A percentile compares a stretch with the other conserved stretches of the same genome.
phyloP scores from a whole-genome alignment of 1,140 invertebrate genomes.

The Lepidurus apus region DNA sequence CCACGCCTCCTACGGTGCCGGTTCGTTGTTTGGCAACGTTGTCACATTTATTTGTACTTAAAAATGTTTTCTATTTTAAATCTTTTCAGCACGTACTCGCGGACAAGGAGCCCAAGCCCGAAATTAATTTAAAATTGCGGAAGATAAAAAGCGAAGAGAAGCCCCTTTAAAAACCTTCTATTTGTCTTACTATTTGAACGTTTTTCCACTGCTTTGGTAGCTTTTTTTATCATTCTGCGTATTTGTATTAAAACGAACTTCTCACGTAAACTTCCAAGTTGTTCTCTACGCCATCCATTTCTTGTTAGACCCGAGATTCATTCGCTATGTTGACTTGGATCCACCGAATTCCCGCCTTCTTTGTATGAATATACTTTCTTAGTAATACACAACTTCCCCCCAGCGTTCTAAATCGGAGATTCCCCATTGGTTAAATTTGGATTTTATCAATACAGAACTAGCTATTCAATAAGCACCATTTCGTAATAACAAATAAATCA shows the following conservation, averaged over 20 bases:
- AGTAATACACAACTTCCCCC: neutral
- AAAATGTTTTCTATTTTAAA: neutral
- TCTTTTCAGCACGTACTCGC: neutral
- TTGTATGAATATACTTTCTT: constrained; percentile 19
- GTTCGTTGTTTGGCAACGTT: neutral
- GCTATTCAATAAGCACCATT: too few relatives aligned
- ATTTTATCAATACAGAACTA: too few relatives aligned
- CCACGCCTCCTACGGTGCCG: too few relatives aligned
- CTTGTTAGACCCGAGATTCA: neutral
- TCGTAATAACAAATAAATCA: too few relatives aligned
- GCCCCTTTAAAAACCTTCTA: neutral
- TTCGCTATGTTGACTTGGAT: constrained; percentile 1
- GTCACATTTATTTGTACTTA: neutral
- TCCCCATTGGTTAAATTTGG: neutral
- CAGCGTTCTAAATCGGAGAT: neutral
- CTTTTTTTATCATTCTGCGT: neutral
- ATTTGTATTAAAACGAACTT: neutral
- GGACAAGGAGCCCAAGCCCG: neutral
- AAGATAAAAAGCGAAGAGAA: neutral
- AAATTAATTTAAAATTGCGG: neutral
- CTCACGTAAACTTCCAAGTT: neutral
- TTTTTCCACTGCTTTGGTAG: constrained; percentile 4
- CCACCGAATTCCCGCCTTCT: neutral
- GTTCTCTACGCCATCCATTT: constrained; percentile 1
- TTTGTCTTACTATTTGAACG: neutral